Conservation (phyloP, 1,140 invertebrate genomes). For the Meloidogyne floridensis region DNA sequence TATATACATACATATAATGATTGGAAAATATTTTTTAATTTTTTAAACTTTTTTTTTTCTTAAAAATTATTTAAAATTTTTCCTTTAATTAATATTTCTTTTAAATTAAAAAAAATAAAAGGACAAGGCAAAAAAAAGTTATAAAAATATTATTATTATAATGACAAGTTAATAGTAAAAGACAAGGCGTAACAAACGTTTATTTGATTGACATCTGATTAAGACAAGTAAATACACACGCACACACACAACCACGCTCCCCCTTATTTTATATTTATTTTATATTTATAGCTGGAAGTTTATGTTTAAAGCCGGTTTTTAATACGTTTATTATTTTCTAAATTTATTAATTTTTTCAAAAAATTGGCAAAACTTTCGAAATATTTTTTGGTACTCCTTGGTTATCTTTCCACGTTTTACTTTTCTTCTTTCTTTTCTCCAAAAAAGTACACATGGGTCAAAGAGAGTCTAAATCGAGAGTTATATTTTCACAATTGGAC, state of each 20-base stretch:
- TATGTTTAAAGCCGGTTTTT: background rate
- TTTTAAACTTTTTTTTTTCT: too few species aligned
- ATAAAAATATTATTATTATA: conserved; percentile 3
- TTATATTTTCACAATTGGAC: too few species aligned
- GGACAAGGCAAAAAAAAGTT: background rate
- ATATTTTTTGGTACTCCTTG: too few species aligned
- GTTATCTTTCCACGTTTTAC: too few species aligned
- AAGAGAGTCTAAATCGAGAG: too few species aligned
- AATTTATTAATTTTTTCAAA: conserved; percentile 9
- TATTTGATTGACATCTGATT: background rate
- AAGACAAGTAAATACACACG: background rate
- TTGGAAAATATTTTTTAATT: too few species aligned
- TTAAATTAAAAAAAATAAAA: background rate
- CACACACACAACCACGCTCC: too few species aligned
- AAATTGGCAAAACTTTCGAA: background rate
- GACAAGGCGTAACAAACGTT: background rate
- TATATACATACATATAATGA: too few species aligned
- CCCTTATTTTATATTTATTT: too few species aligned
- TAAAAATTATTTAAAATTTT: background rate
- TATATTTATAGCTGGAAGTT: background rate
- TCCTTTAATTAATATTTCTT: background rate
- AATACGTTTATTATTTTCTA: background rate
- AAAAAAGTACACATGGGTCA: too few species aligned
- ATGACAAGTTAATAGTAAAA: background rate
- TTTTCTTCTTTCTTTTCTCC: too few species aligned